Evolutionary conservation across 2,888 invertebrate species (phyloP), one percentile per base, ranked within the genome.

Genomic region (Gymnocheta viridis): DNA sequence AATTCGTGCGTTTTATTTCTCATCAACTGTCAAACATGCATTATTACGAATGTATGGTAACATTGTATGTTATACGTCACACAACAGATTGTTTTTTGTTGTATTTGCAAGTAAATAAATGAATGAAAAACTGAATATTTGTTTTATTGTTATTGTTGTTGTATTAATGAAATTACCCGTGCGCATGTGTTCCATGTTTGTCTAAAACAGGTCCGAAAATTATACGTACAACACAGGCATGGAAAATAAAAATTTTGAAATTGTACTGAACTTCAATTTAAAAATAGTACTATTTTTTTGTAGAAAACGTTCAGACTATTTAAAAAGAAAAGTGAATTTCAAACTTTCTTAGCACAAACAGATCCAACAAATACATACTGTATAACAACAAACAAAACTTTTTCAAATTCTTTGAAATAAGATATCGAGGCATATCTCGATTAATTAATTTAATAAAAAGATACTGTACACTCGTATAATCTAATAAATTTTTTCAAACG

Each of bases 1-100:
- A 82, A 60, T 73, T 69, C 62, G 35, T 73, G 22, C 44, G 44
- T 66, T 66, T 67, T 82, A 27, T 54, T 82, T 73, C 60, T 44
- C 72, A 82, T 60, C 44, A 77, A 51, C 66, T 60, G 72, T 67
- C 72, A 66, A 60, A 58, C 44, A 67, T 32, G 17, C 14, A 24
- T n/a, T 5, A 44, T 24, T 44, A 49, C 56, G 49, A 32, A 49
- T 58, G 32, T 10, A 19, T 58, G 58, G 32, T 35, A 35, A 35
- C 9, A 7, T n/a, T 47, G 22, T 58, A 12, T 60, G 17, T 12
- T 19, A n/a, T 17, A 77, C 47, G 60, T 60, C 49, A 60, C 22
- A 41, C 10, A 56, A 44, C 66, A 66, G 44, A 56, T 56, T 14
- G n/a, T 27, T 62, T 17, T 24, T 14, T 38, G 47, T 38, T 32